phyloP scores from a whole-genome alignment of 2,113 vertebrate genomes.

The Cygnus buccinator region DNA sequence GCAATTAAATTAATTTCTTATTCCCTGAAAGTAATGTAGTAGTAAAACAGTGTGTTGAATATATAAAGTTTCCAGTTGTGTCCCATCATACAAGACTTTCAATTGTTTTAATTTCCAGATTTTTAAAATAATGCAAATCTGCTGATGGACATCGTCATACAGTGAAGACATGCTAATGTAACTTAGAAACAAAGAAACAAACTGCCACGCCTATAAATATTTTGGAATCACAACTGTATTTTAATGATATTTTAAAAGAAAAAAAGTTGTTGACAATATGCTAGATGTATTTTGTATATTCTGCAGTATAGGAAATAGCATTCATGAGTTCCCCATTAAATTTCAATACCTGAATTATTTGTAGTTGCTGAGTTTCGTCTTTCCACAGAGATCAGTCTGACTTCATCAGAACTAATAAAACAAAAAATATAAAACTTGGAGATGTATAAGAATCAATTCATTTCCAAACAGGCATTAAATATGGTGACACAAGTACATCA shows the following conservation, averaged over 20 bases:
- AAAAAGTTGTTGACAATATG: neutral
- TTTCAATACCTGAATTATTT: slow-evolving; percentile 60
- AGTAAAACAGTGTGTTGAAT: neutral
- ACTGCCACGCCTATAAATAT: neutral
- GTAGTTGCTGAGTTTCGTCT: slow-evolving; percentile 11
- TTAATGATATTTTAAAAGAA: neutral
- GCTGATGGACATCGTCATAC: neutral
- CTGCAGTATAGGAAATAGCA: neutral
- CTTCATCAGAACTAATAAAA: slow-evolving; percentile 50
- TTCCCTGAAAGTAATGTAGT: neutral
- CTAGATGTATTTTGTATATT: neutral
- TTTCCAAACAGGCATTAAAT: no score
- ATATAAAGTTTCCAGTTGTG: neutral
- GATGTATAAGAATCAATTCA: no score
- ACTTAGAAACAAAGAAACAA: neutral
- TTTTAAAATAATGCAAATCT: neutral
- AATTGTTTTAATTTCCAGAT: neutral
- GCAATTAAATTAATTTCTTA: neutral
- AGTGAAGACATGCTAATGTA: neutral
- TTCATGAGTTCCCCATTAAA: neutral
- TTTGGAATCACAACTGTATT: neutral
- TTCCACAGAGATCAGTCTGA: slow-evolving; percentile 25
- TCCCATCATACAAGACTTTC: neutral
- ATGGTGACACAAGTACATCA: no score
- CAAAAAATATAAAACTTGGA: neutral